Conservation (phyloP, 2,113 vertebrate genomes). For the Epinephelus cyanopodus region DNA sequence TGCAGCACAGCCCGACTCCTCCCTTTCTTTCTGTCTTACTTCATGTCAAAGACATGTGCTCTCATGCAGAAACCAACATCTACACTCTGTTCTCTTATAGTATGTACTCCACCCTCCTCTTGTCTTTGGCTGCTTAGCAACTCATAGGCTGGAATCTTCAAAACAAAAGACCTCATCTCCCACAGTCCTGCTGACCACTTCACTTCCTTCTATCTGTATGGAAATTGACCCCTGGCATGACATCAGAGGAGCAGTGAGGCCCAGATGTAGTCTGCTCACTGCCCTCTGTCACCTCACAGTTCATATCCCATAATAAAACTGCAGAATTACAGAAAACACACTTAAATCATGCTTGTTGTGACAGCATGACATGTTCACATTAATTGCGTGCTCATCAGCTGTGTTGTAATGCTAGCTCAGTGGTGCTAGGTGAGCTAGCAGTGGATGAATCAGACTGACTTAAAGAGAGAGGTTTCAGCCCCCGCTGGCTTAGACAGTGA, state of each 20-base stretch:
- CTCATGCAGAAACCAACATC: neutral
- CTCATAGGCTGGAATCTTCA: neutral
- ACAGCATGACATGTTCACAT: no score
- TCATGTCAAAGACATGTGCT: neutral
- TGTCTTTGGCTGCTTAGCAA: slow-evolving; percentile 32
- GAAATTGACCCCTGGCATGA: slow-evolving; percentile 25
- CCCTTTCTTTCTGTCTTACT: neutral
- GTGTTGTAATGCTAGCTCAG: no score
- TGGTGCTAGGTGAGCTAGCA: no score
- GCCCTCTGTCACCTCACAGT: slow-evolving; percentile 15
- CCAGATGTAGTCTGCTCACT: slow-evolving; percentile 17
- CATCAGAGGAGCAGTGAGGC: slow-evolving; percentile 27
- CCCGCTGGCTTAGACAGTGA: no score
- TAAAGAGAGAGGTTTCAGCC: no score
- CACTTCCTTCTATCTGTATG: slow-evolving; percentile 44
- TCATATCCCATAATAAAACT: slow-evolving; percentile 19
- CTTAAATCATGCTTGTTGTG: no score
- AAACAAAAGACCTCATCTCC: slow-evolving; percentile 27
- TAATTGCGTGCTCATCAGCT: no score
- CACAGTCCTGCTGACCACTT: neutral
- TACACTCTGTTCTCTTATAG: slow-evolving; percentile 6
- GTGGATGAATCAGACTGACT: no score
- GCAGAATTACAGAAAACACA: neutral
- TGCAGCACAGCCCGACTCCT: neutral
- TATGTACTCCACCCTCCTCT: slow-evolving; percentile 15